Conservation (phyloP, 2,888 invertebrate genomes). For the Chrysina gloriosa region DNA sequence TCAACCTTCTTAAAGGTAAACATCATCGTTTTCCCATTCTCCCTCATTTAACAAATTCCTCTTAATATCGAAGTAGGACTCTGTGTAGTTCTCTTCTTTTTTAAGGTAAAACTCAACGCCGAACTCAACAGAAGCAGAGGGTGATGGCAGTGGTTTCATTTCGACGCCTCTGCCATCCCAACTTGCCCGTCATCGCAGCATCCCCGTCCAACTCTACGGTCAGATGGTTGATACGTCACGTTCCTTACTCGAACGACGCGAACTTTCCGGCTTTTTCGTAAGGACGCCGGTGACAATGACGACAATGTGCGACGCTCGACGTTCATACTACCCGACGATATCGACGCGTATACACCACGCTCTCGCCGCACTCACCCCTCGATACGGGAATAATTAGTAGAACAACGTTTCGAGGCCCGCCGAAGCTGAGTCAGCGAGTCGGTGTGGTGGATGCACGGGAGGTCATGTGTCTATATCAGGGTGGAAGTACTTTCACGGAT, state of each 20-base stretch:
- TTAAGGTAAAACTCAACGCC: too few relatives aligned
- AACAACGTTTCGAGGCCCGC: constrained; percentile 32
- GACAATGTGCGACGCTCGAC: not conserved
- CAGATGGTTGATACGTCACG: constrained; percentile 64
- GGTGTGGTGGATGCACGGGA: too few relatives aligned
- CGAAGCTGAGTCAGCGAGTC: constrained; percentile 26
- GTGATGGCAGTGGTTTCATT: too few relatives aligned
- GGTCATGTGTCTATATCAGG: too few relatives aligned
- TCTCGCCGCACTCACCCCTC: not conserved
- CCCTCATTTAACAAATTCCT: too few relatives aligned
- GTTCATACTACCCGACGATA: constrained; percentile 9
- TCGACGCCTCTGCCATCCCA: constrained; percentile 34
- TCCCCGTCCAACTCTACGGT: constrained; percentile 48
- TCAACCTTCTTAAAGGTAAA: too few relatives aligned
- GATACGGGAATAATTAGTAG: constrained; percentile 35
- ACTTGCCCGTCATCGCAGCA: constrained; percentile 34
- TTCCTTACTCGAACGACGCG: constrained; percentile 46
- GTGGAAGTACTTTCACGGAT: too few relatives aligned
- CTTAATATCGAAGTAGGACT: too few relatives aligned
- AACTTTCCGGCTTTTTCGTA: not conserved
- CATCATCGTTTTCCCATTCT: too few relatives aligned
- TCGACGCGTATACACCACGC: constrained; percentile 13
- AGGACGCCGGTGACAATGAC: not conserved
- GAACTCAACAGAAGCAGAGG: too few relatives aligned
- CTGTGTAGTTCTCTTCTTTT: too few relatives aligned